Base-by-base conservation (phyloP, 2,888 invertebrate genomes). In the Poecilus cupreus region DNA sequence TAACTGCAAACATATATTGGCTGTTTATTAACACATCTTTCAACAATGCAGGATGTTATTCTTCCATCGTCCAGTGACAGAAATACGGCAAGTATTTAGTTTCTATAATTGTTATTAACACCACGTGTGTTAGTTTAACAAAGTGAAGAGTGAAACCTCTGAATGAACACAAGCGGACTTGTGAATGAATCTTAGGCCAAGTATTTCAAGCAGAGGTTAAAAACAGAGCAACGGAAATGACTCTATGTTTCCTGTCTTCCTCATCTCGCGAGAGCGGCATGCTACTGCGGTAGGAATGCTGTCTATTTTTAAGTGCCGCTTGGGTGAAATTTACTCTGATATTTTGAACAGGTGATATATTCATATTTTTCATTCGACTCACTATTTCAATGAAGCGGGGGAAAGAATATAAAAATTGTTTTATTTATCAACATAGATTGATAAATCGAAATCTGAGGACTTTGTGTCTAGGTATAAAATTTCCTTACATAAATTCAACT, bases 171-270 rank as follows among this genome's bases (percentile, higher is more conserved):
- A 16, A 13, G 24, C 10, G 60, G 13, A 60, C 26, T 68, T 68
- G 64, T 68, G 64, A 68, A 68, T 68, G 64, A 68, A 68, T 3
- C 57, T 24, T 5, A 16, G 11, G 64, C 37, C 37, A 68, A 37
- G 37, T 37, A 68, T 68, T 32, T 3, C 64, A 16, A 68, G 64
- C 64, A 37, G 64, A 13, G 32, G 64, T 68, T 68, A 32, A 68
- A 68, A 68, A 68, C 64, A 68, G 64, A 32, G 64, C 64, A 18
- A 68, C 64, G 64, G 64, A 37, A 68, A 68, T 68, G 64, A 18
- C 32, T 6, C 64, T 37, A 68, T 68, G 64, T 68, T 68, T 68
- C 64, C 64, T 68, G 64, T 68, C 64, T 68, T 18, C 37, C 37
- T 16, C 37, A 68, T 68, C 16, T 32, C 32, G 4, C 32, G 10